Percentiles rank a stretch among this genome's conserved stretches.
These are phyloP conservation scores for Sarcophilus harrisii DNA, from an alignment of 2,797 vertebrate species.

Conservation along the genomic window DNA sequence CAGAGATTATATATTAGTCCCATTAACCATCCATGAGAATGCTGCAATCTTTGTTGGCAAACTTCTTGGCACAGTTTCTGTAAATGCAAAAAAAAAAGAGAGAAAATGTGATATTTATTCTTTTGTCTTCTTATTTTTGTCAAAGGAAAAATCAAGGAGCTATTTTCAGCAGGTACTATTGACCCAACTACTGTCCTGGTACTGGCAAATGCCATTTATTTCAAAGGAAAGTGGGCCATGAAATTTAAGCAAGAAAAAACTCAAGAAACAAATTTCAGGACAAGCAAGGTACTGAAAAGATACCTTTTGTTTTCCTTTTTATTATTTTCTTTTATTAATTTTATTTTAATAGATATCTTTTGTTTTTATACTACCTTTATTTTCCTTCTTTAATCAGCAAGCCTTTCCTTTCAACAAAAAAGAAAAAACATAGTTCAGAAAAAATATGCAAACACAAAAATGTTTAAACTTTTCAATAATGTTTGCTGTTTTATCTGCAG, in stretches of 20 bases:
- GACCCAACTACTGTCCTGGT: conserved; percentile 78
- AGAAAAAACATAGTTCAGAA: background rate
- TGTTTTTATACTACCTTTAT: background rate
- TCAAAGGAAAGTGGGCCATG: conserved; percentile 89
- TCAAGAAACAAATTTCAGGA: conserved; percentile 86
- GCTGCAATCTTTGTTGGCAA: background rate
- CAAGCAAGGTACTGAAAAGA: conserved; percentile 82
- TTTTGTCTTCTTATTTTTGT: conserved; percentile 2
- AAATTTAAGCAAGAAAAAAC: conserved; percentile 86
- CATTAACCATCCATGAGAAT: background rate
- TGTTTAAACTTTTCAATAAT: background rate
- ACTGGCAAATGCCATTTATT: conserved; percentile 92
- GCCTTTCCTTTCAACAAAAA: background rate
- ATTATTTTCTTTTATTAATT: background rate
- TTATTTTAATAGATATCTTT: background rate
- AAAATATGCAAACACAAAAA: background rate
- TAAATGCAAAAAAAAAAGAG: background rate
- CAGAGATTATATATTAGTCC: background rate
- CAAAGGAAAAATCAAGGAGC: conserved; percentile 90
- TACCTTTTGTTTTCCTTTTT: background rate
- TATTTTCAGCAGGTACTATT: conserved; percentile 84
- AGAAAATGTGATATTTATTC: background rate
- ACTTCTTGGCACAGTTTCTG: background rate
- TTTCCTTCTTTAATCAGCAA: background rate
- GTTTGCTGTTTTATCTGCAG: background rate